Percentiles rank a stretch among this genome's conserved stretches.
phyloP scores from a whole-genome alignment of 2,113 vertebrate genomes.

The Orycteropus afer region DNA sequence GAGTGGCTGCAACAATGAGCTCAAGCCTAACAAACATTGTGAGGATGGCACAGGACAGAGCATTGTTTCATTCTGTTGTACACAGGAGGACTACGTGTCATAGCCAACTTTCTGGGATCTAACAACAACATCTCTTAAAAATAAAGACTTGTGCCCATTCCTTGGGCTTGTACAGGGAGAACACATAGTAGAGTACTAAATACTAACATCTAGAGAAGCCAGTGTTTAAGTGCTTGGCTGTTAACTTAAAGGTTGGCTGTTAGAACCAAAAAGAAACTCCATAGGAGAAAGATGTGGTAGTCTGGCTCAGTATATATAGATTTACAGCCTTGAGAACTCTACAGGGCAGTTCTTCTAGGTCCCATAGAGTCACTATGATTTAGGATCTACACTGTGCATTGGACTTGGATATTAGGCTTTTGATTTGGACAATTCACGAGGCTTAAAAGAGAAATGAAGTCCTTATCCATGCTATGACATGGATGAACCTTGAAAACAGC shows the following conservation, averaged over 20 bases:
- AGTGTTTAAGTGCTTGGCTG: not conserved
- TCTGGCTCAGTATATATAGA: not conserved
- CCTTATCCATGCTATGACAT: not conserved
- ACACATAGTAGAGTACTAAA: not conserved
- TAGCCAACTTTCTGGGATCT: too few relatives aligned
- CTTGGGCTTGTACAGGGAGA: not conserved
- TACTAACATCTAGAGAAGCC: not conserved
- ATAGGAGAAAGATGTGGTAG: not conserved
- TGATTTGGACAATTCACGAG: not conserved
- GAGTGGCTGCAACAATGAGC: too few relatives aligned
- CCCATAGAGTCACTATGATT: not conserved
- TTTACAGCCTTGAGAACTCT: not conserved
- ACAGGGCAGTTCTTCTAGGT: rapidly evolving
- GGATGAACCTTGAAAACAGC: not conserved
- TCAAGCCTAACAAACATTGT: too few relatives aligned
- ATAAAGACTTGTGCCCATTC: not conserved
- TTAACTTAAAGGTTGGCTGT: too few relatives aligned
- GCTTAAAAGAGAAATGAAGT: not conserved
- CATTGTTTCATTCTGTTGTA: too few relatives aligned
- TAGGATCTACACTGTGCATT: too few relatives aligned
- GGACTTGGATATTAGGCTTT: too few relatives aligned
- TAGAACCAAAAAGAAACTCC: not conserved
- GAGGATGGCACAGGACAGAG: too few relatives aligned
- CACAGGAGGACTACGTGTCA: too few relatives aligned
- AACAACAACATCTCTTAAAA: too few relatives aligned